Base-by-base conservation (phyloP, 1,140 invertebrate species). In the Caenorhabditis tropicalis region DNA sequence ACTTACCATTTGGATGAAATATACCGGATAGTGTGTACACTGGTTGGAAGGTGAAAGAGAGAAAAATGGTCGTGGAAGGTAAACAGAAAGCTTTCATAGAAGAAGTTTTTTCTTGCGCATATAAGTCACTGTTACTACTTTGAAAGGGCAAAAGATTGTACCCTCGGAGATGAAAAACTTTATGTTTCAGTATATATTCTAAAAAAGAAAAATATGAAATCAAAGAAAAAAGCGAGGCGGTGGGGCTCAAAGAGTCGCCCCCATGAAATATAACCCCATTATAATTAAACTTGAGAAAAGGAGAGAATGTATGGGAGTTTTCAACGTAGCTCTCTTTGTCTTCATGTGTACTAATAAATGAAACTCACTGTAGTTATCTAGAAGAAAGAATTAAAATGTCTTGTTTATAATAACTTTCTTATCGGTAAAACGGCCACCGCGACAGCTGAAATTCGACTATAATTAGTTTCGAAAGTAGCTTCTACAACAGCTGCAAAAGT, bases 211-310 rank as follows among this genome's bases (percentile, higher is more conserved):
- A 7, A 24, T 43, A 21, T 19, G n/a, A 24, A 74, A 10, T 3
- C 1, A n/a, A 43, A 74, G 65, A 46, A 43, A 24, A 2, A 43
- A 43, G 0, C 4, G n/a, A 70, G 24, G 65, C 65, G 65, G 65
- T 27, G 65, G 43, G 10, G 43, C 16, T 74, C 65, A 74, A 74
- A 74, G 29, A 43, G 65, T 10, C n/a, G 27, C 36, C 43, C 65
- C 36, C 65, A 74, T 74, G 65, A 74, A 74, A 74, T 74, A 74
- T 74, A 74, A 74, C 65, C 36, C 65, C 21, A 43, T 74, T 43
- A 43, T 46, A 74, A 74, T 74, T 46, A 74, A 74, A 74, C 43
- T 74, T 74, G 36, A 27, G 36, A 74, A 43, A 74, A 74, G 24
- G 21, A 43, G 31, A 21, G n/a, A 31, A 24, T 27, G 65, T 21